Conservation (phyloP, 2,888 invertebrate species). For the Rapana venosa region DNA sequence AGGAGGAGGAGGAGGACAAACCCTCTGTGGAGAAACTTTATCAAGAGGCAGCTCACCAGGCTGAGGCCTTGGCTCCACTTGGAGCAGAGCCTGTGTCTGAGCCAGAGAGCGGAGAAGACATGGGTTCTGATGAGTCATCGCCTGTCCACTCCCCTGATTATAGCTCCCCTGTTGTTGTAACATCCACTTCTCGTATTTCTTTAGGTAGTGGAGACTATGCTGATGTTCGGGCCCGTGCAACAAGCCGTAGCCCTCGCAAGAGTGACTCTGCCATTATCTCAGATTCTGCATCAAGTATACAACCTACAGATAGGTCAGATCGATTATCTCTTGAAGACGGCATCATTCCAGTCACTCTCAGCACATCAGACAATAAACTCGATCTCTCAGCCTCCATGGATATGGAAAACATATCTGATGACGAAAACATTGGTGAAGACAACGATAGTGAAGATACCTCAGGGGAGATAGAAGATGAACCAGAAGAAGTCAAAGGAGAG, state of each 20-base stretch:
- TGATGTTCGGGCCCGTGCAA: background rate
- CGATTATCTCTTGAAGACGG: conserved; percentile 7
- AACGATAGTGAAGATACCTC: conserved; percentile 44
- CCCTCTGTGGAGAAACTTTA: conserved; percentile 20
- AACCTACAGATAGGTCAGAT: conserved; percentile 9
- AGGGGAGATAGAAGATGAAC: conserved; percentile 20
- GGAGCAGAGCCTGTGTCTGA: conserved; percentile 42
- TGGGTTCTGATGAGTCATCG: conserved; percentile 42
- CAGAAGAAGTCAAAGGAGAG: conserved; percentile 24
- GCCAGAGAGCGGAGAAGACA: conserved; percentile 43
- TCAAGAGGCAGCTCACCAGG: conserved; percentile 41
- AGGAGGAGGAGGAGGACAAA: conserved; percentile 44
- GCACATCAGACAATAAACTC: conserved; percentile 8
- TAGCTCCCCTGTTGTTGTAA: conserved; percentile 27
- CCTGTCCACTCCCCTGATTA: conserved; percentile 12
- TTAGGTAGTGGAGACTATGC: conserved; percentile 13
- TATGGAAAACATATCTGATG: conserved; percentile 54
- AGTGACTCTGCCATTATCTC: conserved; percentile 13
- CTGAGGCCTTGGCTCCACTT: conserved; percentile 30
- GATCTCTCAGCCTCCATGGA: conserved; percentile 40
- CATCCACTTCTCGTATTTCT: conserved; percentile 34
- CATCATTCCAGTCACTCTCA: background rate
- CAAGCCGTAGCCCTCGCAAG: conserved; percentile 4
- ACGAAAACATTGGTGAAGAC: conserved; percentile 49
- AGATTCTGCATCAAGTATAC: conserved; percentile 15